Base-by-base conservation (phyloP, 2,113 vertebrate species). In the Syngnathus floridae region DNA sequence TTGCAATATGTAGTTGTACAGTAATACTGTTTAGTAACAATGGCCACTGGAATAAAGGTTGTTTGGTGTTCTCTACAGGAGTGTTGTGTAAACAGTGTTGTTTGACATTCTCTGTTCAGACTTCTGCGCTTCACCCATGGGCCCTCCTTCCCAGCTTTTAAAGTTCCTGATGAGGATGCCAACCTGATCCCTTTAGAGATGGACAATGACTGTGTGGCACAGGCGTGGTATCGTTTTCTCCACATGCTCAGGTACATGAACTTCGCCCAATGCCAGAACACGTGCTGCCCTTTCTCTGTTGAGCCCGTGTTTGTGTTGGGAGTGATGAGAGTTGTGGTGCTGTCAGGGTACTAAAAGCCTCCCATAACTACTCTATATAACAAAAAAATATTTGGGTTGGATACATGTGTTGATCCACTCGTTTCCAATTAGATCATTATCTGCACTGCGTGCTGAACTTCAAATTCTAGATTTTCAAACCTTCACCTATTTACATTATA, bases 201-300 rank as follows among this genome's bases (percentile, higher is more conserved):
- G 95, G 93, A 95, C 87, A 95, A 92, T 17, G 95, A 98, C 79
- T 98, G 95, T 0, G 82, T 98, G 78, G 93, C 95, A 54, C 95
- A 98, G 86, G 95, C 95, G 0, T 98, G 95, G 95, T 97, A 97
- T 89, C 93, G 95, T 69, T 96, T 98, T 87, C 91, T 98, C 75
- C 95, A 98, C 88, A 98, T 98, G 94, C 90, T 98, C 74, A 96
- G 95, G 95, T 98, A 85, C 21, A 17, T 45, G 41, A 38, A 19
- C 4, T 7, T 35, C 2, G 4, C 14, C 59, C 1, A n/a, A n/a
- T n/a, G n/a, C n/a, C n/a, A n/a, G n/a, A n/a, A n/a, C 0, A 31
- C 35, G 22, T 10, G 10, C n/a, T 51, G 48, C 48, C 2, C 7
- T 51, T 51, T 21, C 19, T 51, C 48, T 19, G 21, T 21, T 51